Evolutionary conservation across 1,140 invertebrate species (phyloP).

Genomic region (Drosophila arawakana): DNA sequence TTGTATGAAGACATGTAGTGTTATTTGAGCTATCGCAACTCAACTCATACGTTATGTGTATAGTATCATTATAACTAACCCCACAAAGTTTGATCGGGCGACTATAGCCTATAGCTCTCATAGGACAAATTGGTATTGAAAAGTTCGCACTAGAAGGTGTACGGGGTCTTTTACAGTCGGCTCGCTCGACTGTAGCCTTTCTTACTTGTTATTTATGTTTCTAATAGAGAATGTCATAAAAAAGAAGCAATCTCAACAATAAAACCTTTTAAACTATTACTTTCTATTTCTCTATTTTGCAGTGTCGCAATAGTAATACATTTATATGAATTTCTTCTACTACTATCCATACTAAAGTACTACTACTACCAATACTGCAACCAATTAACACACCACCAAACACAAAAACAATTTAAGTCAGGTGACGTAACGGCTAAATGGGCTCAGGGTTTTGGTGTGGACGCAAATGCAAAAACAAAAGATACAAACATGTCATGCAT

Average conservation of each 20-base stretch:
- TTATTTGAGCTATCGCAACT: too few relatives aligned
- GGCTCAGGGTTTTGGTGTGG: constrained; percentile 48
- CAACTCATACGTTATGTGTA: too few relatives aligned
- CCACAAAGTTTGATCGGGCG: too few relatives aligned
- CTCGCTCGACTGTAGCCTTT: too few relatives aligned
- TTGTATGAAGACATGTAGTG: too few relatives aligned
- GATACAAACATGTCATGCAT: constrained; percentile 21
- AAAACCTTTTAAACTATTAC: constrained; percentile 62
- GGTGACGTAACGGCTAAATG: constrained; percentile 39
- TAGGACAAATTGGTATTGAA: too few relatives aligned
- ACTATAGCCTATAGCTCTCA: too few relatives aligned
- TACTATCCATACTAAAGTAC: constrained; percentile 49
- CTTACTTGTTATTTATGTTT: constrained; percentile 1
- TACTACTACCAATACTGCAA: constrained; percentile 47
- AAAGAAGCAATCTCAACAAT: not conserved
- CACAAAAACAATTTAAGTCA: constrained; percentile 34
- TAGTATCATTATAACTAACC: too few relatives aligned
- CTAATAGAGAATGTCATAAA: constrained; percentile 10
- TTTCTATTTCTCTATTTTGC: constrained; percentile 79
- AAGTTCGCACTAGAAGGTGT: too few relatives aligned
- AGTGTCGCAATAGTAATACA: constrained; percentile 82
- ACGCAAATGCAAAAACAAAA: constrained; percentile 29
- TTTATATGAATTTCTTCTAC: constrained; percentile 53
- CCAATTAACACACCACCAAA: constrained; percentile 43
- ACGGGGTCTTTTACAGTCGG: too few relatives aligned